Base-by-base conservation (phyloP, 2,113 vertebrate genomes). In the Poecile atricapillus region DNA sequence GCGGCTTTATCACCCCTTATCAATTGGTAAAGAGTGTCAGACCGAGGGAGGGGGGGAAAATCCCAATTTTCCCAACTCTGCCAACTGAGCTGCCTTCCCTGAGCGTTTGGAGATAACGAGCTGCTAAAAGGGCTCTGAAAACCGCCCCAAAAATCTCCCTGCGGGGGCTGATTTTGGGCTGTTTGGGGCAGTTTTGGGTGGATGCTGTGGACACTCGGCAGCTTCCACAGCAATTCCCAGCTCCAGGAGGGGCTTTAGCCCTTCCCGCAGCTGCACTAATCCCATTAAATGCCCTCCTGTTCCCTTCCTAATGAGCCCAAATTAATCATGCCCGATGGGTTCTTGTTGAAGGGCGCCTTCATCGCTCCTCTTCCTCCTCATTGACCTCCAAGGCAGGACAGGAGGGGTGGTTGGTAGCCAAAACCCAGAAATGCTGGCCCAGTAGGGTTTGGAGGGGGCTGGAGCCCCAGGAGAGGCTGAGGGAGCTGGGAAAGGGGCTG, bases 1-100 rank as follows among this genome's bases (percentile, higher is more conserved):
- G 33, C 70, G 46, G 59, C 89, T 94, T 91, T 97, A 92, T 96
- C 89, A 86, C 79, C 73, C 64, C 55, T 96, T 90, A 95, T 90
- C 75, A 71, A 60, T 49, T 84, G 70, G 82, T 46, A 79, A 71
- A 71, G 55, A 37, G 68, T 15, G 95, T 89, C 83, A 75, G 85
- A 95, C 68, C 76, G 17, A 43, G 43, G 43, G 59, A 37, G 60
- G 4, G 35, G 23, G 78, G 35, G 13, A 9, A 7, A 64, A 53
- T 79, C 60, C 75, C 50, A 17, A 58, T 56, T 75, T 65, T 11
- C 83, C 60, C 43, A 30, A 14, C 0, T 67, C 1, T 67, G 64
- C 50, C 89, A 83, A 67, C 53, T 83, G 71, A 52, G 71, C 83
- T 15, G 46, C 67, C 27, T 75, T 89, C 52, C 78, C 70, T 52